Evolutionary conservation across 2,113 vertebrate genomes (phyloP).

Genomic region (Herpetotheres cachinnans): DNA sequence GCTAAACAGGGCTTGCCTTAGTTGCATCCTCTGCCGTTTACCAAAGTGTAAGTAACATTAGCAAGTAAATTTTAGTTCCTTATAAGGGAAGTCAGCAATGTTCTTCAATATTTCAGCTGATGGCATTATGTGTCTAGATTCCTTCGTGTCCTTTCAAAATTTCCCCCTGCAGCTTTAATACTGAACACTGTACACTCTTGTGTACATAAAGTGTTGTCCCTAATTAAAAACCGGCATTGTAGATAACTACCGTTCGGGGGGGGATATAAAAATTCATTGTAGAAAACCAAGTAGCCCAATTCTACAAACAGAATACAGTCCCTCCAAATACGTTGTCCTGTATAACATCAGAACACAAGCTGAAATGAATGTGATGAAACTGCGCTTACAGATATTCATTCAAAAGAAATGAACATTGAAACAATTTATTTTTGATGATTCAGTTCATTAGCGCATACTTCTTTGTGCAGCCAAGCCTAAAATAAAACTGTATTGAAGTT

Average conservation of each 20-base stretch:
- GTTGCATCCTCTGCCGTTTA: neutral
- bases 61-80: neutral
- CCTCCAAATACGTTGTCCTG: neutral
- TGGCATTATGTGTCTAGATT: neutral
- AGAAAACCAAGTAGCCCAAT: neutral
- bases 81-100: neutral
- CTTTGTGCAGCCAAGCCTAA: conserved; percentile 30
- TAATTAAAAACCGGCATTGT: neutral
- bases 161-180: neutral
- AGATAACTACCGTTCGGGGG: neutral
- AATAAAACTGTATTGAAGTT: neutral
- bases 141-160: neutral
- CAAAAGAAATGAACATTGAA: neutral
- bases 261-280: neutral
- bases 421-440: neutral
- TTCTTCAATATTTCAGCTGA: neutral
- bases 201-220: neutral
- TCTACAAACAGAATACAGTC: neutral
- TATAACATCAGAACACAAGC: neutral
- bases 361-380: neutral
- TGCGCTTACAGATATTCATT: neutral
- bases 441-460: neutral
- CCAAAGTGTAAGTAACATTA: neutral
- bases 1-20: neutral
- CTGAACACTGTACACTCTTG: neutral